Conservation (phyloP, 2,888 invertebrate species). For the Rhaphigaster nebulosa region DNA sequence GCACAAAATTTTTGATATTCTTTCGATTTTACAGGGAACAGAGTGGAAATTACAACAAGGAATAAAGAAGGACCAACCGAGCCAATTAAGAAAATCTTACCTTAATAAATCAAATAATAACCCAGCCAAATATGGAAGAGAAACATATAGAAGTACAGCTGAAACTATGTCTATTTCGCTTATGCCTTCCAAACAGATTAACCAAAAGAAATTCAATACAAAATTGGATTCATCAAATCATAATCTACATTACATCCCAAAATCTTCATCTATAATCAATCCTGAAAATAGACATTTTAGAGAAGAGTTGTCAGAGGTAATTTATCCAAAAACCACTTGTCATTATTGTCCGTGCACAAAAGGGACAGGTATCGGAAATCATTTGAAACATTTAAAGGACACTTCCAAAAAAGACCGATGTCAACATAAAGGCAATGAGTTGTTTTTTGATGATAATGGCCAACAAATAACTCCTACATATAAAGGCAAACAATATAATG, state of each 20-base stretch:
- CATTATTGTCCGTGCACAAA: not conserved
- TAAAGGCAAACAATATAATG: conserved; percentile 38
- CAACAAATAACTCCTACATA: not conserved
- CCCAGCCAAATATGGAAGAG: not conserved
- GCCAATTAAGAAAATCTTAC: not conserved
- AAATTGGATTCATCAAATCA: not conserved
- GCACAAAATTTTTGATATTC: not conserved
- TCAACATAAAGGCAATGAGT: not conserved
- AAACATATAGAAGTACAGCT: conserved; percentile 11
- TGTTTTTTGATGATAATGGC: not conserved
- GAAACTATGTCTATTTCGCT: not conserved
- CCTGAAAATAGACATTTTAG: not conserved
- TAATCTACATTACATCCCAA: not conserved
- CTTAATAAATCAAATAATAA: not conserved
- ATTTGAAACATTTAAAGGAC: conserved; percentile 6
- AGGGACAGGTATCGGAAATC: not conserved
- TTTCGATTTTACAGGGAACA: not conserved
- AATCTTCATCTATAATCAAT: not conserved
- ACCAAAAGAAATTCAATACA: conserved; percentile 9
- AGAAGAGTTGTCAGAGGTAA: not conserved
- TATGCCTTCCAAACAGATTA: conserved; percentile 14
- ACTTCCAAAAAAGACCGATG: not conserved
- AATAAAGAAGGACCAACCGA: not conserved
- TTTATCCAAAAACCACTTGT: not conserved
- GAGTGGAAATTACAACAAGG: not conserved